A percentile compares a stretch with the other conserved stretches of the same genome.
Evolutionary conservation across 2,113 vertebrate species (phyloP).

Genomic region (Capreolus pygargus): DNA sequence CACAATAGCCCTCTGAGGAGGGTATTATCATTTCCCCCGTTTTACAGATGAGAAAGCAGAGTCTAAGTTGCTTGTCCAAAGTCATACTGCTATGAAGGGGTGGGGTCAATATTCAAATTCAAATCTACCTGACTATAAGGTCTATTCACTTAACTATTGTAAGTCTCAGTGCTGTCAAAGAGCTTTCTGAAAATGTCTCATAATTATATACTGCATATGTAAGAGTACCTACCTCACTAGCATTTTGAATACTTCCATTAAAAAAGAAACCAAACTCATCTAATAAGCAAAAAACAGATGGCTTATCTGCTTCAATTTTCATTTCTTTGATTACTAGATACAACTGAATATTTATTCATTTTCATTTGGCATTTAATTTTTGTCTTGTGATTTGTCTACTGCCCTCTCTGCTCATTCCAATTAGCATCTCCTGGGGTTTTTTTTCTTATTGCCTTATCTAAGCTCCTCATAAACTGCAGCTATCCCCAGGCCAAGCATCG

Average conservation of each 20-base stretch:
- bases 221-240: not conserved
- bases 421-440: constrained; percentile 6
- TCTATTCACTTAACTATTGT: constrained; percentile 21
- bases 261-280: not conserved
- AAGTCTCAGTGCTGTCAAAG: not conserved
- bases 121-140: not conserved
- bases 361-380: not conserved
- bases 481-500: not conserved
- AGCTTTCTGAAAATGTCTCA: constrained; percentile 23
- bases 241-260: not conserved
- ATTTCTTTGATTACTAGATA: constrained; percentile 21
- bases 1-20: not conserved
- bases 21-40: not conserved
- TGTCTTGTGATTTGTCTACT: not conserved
- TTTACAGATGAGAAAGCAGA: not conserved
- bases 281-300: not conserved
- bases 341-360: not conserved
- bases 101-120: not conserved
- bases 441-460: not conserved
- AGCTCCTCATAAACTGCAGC: not conserved
- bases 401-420: not conserved
- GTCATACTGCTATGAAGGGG: not conserved
- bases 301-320: not conserved
- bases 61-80: not conserved
- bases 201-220: not conserved